These are phyloP conservation scores for Anastrepha ludens DNA, from an alignment of 1,140 invertebrate species.

Conservation along the genomic window DNA sequence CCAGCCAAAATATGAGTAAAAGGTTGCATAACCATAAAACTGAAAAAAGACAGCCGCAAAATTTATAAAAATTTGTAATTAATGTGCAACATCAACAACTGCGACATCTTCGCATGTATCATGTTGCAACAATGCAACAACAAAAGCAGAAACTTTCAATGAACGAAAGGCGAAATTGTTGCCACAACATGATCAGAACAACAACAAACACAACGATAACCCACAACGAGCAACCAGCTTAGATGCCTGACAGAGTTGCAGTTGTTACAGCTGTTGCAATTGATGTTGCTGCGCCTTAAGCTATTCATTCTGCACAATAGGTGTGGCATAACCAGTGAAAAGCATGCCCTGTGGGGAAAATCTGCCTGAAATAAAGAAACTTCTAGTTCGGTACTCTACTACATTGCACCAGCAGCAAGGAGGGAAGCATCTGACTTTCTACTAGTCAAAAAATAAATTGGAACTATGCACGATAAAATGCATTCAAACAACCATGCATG, in stretches of 20 bases:
- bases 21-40: slow-evolving; percentile 3
- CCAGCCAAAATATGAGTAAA: neutral
- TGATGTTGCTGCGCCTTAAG: slow-evolving; percentile 10
- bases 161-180: slow-evolving; percentile 1
- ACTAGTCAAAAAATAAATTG: no score
- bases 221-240: slow-evolving; percentile 6
- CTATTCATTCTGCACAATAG: slow-evolving; percentile 2
- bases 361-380: neutral
- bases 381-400: no score
- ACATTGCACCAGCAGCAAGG: no score
- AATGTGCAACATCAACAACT: slow-evolving; percentile 21
- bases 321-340: neutral
- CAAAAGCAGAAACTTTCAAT: neutral
- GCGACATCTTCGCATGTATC: slow-evolving; percentile 37
- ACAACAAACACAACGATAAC: neutral
- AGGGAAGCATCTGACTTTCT: no score
- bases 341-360: neutral
- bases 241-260: neutral
- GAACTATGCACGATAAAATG: no score
- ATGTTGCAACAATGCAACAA: neutral
- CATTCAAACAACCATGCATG: no score
- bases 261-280: slow-evolving; percentile 1
- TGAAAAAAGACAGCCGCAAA: neutral
- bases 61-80: slow-evolving; percentile 3
- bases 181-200: neutral